Evolutionary conservation across 2,888 invertebrate species (phyloP), one percentile per base, ranked within the genome.

Genomic region (Galerucella pusilla): DNA sequence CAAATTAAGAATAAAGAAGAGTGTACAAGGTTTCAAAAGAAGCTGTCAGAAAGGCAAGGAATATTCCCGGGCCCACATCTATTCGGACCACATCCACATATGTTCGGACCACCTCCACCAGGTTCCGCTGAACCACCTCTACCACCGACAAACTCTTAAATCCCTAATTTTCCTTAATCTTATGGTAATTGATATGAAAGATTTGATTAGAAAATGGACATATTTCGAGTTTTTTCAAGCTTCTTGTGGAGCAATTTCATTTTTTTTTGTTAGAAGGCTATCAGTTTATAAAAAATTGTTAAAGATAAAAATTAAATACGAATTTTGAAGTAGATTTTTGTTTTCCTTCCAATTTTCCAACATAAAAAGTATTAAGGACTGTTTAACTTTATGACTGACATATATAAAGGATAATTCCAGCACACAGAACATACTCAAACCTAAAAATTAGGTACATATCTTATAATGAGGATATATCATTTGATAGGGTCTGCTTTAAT

Each of bases 1-100:
- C 82, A 86, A 78, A 87, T 88, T 72, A 86, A 85, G 76, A 86
- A 88, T 74, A 79, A 84, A 71, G 84, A 84, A 71, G 77, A 81
- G 54, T 88, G 88, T 73, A 78, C 82, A 42, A 85, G 82, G 74
- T 81, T 87, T 73, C 83, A 84, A 61, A 87, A 87, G 54, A 83
- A 83, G 72, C 79, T 86, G 52, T 84, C 84, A 77, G 83, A 84
- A 68, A 79, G 81, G 49, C 81, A 82, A 45, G 79, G 80, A 42
- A 65, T 71, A 28, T 57, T 72, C 25, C 75, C 66, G 14, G 77
- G 73, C 74, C 67, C 73, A 46, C 60, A 72, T 42, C 73, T 65
- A 14, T 75, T 72, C 12, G 76, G 76, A 66, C 79, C 78, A n/a
- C 78, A 77, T 28, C 77, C 73, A 46, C 60, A 72, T 42, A 72